Conservation (phyloP, 2,797 vertebrate genomes). For the Micropoecilia bifurca region DNA sequence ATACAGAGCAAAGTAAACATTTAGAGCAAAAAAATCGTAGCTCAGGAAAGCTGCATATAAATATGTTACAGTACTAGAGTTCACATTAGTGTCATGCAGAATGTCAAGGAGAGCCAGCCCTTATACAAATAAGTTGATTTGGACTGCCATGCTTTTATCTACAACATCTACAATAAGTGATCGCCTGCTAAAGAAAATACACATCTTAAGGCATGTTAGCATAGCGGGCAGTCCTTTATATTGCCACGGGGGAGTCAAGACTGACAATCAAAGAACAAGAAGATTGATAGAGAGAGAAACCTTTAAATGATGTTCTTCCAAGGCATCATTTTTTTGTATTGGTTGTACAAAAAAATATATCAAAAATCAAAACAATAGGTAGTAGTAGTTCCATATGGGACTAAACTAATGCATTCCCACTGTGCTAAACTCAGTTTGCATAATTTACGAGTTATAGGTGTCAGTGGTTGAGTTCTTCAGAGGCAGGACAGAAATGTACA, state of each 20-base stretch:
- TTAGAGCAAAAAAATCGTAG: slow-evolving; percentile 38
- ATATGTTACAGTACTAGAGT: slow-evolving; percentile 59
- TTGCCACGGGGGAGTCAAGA: slow-evolving; percentile 59
- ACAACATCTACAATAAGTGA: slow-evolving; percentile 43
- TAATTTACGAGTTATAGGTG: slow-evolving; percentile 57
- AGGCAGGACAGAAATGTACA: slow-evolving; percentile 25
- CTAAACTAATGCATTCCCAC: slow-evolving; percentile 25
- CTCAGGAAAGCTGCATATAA: slow-evolving; percentile 36
- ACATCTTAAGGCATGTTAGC: slow-evolving; percentile 73
- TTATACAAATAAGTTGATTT: slow-evolving; percentile 41
- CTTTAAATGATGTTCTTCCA: slow-evolving; percentile 75
- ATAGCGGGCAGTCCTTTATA: slow-evolving; percentile 52
- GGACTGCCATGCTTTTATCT: slow-evolving; percentile 61
- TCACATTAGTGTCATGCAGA: slow-evolving; percentile 72
- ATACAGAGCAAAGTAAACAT: slow-evolving; percentile 25
- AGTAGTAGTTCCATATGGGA: slow-evolving; percentile 6
- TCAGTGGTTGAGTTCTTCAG: slow-evolving; percentile 12
- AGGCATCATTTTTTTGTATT: no score
- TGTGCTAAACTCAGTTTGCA: slow-evolving; percentile 52
- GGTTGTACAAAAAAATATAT: slow-evolving; percentile 19
- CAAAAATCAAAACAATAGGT: slow-evolving; percentile 13
- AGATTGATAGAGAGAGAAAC: slow-evolving; percentile 34
- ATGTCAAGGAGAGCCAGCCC: slow-evolving; percentile 55
- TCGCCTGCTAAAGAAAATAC: slow-evolving; percentile 62
- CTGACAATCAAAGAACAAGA: slow-evolving; percentile 10